These are phyloP conservation scores for Carassius gibelio DNA, from an alignment of 2,113 vertebrate genomes.

Conservation along the genomic window DNA sequence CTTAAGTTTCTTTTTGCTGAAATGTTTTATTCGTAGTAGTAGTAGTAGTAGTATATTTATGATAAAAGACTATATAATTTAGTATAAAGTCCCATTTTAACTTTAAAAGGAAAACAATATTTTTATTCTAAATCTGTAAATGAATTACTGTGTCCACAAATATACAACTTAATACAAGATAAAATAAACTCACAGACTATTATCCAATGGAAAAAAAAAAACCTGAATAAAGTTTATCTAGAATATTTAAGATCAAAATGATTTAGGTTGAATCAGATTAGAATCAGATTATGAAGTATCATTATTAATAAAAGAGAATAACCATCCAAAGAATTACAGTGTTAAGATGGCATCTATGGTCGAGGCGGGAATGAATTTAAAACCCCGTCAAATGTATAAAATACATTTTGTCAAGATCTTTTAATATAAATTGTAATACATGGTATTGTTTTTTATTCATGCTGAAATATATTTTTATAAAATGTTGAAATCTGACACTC, in stretches of 20 bases:
- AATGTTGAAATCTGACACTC: not conserved
- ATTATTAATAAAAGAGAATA: too few relatives aligned
- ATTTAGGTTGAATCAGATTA: not conserved
- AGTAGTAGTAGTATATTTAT: too few relatives aligned
- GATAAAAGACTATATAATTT: too few relatives aligned
- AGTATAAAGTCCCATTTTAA: not conserved
- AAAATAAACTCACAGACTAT: not conserved
- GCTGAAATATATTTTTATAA: not conserved
- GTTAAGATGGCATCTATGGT: too few relatives aligned
- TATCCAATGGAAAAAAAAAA: not conserved
- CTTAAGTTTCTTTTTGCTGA: too few relatives aligned
- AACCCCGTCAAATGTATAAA: not conserved
- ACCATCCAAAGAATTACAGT: too few relatives aligned
- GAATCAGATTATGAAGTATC: not conserved
- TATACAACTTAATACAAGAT: not conserved
- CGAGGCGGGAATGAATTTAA: too few relatives aligned
- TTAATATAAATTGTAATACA: too few relatives aligned
- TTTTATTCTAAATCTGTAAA: not conserved
- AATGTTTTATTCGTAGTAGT: too few relatives aligned
- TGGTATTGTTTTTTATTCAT: too few relatives aligned
- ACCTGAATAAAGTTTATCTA: too few relatives aligned
- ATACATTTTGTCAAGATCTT: not conserved
- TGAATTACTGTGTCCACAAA: not conserved
- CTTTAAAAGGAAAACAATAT: not conserved
- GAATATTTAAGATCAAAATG: not conserved